These are phyloP conservation scores for Coilia nasus DNA, from an alignment of 2,797 vertebrate species.

Conservation along the genomic window DNA sequence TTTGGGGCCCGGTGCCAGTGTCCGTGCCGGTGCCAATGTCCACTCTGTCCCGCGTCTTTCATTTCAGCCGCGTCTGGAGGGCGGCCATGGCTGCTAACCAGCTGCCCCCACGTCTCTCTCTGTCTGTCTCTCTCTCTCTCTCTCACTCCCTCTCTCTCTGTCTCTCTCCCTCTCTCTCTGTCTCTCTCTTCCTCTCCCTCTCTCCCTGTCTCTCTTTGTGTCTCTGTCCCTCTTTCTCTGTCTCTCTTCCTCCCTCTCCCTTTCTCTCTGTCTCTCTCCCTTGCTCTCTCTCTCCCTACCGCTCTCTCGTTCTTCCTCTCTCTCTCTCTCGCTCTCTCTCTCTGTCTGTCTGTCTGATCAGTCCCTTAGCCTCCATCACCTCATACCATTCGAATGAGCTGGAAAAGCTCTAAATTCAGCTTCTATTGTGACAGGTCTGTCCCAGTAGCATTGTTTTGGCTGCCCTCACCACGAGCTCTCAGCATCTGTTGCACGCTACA, in stretches of 20 bases:
- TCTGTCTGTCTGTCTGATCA: too few relatives aligned
- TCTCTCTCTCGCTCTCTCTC: neutral
- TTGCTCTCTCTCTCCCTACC: neutral
- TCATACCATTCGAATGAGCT: slow-evolving; percentile 13
- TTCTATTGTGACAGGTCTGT: neutral
- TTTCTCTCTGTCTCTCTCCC: neutral
- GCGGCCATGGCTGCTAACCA: slow-evolving; percentile 23
- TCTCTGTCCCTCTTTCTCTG: neutral
- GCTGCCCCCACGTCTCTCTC: neutral
- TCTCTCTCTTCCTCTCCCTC: neutral
- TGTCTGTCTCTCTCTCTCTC: neutral
- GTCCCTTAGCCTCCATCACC: neutral
- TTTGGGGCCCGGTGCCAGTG: neutral
- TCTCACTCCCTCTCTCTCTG: neutral
- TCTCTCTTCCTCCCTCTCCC: neutral
- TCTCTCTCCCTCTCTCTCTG: neutral
- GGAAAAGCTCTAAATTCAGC: slow-evolving; percentile 7
- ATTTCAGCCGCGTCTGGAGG: slow-evolving; percentile 51
- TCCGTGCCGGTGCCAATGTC: neutral
- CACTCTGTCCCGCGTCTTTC: slow-evolving; percentile 11
- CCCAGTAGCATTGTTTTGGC: slow-evolving; percentile 6
- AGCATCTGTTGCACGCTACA: neutral
- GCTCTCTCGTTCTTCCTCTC: neutral
- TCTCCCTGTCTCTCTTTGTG: neutral
- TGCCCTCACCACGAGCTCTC: neutral